phyloP scores from a whole-genome alignment of 2,888 invertebrate species.

The Trichogramma evanescens region DNA sequence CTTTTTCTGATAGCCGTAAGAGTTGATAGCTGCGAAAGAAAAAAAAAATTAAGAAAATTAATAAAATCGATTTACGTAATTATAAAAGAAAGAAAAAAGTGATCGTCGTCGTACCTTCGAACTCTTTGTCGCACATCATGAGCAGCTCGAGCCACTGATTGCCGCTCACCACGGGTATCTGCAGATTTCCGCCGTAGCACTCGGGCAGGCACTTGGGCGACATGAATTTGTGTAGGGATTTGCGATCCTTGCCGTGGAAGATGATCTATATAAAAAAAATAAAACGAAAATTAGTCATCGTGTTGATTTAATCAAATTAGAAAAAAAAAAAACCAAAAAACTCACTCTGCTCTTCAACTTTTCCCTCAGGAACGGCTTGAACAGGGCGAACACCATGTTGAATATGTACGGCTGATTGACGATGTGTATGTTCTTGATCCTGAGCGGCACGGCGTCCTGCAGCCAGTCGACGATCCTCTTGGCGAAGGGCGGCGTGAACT shows the following conservation, averaged over 20 bases:
- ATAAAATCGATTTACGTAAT: background rate
- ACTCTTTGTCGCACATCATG: conserved; percentile 66
- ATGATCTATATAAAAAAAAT: conserved; percentile 51
- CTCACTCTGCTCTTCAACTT: conserved; percentile 69
- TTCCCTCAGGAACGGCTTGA: conserved; percentile 83
- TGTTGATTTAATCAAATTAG: background rate
- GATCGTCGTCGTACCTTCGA: conserved; percentile 52
- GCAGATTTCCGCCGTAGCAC: conserved; percentile 67
- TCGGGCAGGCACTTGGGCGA: conserved; percentile 65
- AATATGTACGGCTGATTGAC: conserved; percentile 86
- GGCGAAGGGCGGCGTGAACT: conserved; percentile 79
- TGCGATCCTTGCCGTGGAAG: conserved; percentile 72
- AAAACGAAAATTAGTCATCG: background rate
- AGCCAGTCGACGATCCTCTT: conserved; percentile 79
- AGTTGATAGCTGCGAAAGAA: conserved; percentile 59
- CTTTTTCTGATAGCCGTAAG: conserved; percentile 66
- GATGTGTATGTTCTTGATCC: conserved; percentile 81
- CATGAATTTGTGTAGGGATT: conserved; percentile 65
- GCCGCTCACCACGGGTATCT: conserved; percentile 63
- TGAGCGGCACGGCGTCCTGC: conserved; percentile 76
- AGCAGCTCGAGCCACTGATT: conserved; percentile 68
- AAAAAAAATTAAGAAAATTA: background rate
- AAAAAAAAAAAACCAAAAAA: conserved; percentile 12
- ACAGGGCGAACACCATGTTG: conserved; percentile 80
- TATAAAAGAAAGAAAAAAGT: background rate